Conservation (phyloP, 2,797 vertebrate genomes). For the Protosalanx chinensis region DNA sequence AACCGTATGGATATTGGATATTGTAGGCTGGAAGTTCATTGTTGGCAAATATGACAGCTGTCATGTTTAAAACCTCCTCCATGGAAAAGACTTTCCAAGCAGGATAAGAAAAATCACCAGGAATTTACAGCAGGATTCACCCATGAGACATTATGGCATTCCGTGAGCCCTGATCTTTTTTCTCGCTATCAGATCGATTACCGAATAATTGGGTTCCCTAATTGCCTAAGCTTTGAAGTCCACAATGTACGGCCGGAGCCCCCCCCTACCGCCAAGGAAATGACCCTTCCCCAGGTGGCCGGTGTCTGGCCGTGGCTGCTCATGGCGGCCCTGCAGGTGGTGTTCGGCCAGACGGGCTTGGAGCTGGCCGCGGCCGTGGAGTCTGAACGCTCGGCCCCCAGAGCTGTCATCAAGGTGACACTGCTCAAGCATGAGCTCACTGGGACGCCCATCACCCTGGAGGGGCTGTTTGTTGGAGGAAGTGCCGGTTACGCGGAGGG, state of each 20-base stretch:
- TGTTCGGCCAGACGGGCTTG: constrained; percentile 80
- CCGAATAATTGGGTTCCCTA: constrained; percentile 3
- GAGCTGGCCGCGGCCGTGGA: constrained; percentile 76
- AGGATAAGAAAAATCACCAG: constrained; percentile 12
- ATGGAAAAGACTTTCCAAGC: constrained; percentile 17
- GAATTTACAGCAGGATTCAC: constrained; percentile 6
- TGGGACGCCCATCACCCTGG: constrained; percentile 80
- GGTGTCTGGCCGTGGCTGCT: constrained; percentile 93
- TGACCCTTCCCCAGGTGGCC: constrained; percentile 89
- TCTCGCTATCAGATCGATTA: constrained; percentile 13
- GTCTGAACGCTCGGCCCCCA: constrained; percentile 81
- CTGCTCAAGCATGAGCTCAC: constrained; percentile 84
- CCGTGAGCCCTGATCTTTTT: background rate
- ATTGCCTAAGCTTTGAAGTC: constrained; percentile 66
- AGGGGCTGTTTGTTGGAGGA: constrained; percentile 88
- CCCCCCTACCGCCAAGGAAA: constrained; percentile 93
- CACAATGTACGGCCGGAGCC: constrained; percentile 88
- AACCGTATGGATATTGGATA: background rate
- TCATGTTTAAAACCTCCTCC: background rate
- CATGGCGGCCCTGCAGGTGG: constrained; percentile 89
- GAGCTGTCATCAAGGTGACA: constrained; percentile 89
- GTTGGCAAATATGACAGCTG: background rate
- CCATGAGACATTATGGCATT: constrained; percentile 1
- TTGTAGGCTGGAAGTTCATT: background rate
- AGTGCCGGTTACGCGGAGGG: constrained; percentile 86